phyloP scores from a whole-genome alignment of 2,797 vertebrate species.

The Podarcis lilfordi region DNA sequence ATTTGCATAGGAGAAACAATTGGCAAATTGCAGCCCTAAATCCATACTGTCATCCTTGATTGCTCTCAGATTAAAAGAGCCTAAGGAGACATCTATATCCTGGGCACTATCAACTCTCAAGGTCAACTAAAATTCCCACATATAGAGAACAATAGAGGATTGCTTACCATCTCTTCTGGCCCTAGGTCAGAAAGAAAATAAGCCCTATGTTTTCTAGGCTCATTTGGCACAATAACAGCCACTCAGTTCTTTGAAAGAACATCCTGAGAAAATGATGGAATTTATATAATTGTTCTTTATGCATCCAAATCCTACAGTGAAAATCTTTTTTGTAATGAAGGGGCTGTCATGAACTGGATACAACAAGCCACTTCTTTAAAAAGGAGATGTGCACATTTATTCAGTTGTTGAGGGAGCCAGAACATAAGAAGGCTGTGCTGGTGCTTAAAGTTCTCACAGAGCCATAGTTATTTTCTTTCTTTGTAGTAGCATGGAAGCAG shows the following conservation, averaged over 20 bases:
- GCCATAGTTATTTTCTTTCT: not conserved
- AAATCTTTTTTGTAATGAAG: constrained; percentile 25
- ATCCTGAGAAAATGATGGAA: constrained; percentile 13
- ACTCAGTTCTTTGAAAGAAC: constrained; percentile 35
- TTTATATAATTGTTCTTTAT: constrained; percentile 34
- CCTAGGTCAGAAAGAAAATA: constrained; percentile 27
- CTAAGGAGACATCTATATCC: not conserved
- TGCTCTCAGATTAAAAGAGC: constrained; percentile 33
- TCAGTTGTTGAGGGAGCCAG: not conserved
- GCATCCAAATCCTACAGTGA: not conserved
- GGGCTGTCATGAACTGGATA: not conserved
- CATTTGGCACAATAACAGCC: constrained; percentile 30
- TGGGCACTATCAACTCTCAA: constrained; percentile 22
- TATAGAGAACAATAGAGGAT: not conserved
- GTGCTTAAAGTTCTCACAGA: not conserved
- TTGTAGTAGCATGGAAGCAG: too few relatives aligned
- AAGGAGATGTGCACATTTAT: constrained; percentile 15
- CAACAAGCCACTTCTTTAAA: not conserved
- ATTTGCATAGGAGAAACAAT: not conserved
- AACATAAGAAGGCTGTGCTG: constrained; percentile 10
- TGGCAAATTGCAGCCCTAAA: not conserved
- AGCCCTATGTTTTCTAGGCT: constrained; percentile 35
- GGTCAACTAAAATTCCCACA: constrained; percentile 46
- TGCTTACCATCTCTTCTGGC: constrained; percentile 18
- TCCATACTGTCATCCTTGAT: constrained; percentile 17